Conservation (phyloP, 2,113 vertebrate genomes). For the Eclectus roratus region DNA sequence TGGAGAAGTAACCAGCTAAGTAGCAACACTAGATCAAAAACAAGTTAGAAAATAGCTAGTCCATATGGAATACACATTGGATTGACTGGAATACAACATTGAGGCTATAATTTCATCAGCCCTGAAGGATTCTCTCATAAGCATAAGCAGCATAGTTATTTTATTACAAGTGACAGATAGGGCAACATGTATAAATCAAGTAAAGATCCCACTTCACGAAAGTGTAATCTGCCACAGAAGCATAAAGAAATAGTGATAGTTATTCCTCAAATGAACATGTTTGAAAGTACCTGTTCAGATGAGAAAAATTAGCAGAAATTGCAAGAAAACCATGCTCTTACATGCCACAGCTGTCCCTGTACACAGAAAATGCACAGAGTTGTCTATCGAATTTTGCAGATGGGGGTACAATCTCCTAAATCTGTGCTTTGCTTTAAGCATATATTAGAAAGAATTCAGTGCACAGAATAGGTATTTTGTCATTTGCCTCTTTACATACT, state of each 20-base stretch:
- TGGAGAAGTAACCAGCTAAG: not conserved
- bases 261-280: not conserved
- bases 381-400: not conserved
- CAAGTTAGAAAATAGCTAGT: not conserved
- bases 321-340: not conserved
- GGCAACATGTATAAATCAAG: not conserved
- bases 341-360: not conserved
- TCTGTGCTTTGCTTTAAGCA: not conserved
- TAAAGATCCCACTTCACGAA: not conserved
- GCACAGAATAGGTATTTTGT: not conserved
- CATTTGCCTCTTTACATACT: not conserved
- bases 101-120: not conserved
- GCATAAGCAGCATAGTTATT: not conserved
- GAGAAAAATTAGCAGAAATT: not conserved
- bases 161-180: not conserved
- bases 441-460: not conserved
- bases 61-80: not conserved
- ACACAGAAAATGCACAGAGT: not conserved
- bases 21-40: not conserved
- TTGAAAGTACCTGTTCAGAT: not conserved
- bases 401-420: not conserved
- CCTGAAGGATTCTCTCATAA: not conserved
- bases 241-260: not conserved
- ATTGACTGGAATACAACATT: not conserved
- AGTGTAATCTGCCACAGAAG: not conserved